These are phyloP conservation scores for Cephus nigrinus DNA, from an alignment of 2,888 invertebrate genomes.

Conservation along the genomic window DNA sequence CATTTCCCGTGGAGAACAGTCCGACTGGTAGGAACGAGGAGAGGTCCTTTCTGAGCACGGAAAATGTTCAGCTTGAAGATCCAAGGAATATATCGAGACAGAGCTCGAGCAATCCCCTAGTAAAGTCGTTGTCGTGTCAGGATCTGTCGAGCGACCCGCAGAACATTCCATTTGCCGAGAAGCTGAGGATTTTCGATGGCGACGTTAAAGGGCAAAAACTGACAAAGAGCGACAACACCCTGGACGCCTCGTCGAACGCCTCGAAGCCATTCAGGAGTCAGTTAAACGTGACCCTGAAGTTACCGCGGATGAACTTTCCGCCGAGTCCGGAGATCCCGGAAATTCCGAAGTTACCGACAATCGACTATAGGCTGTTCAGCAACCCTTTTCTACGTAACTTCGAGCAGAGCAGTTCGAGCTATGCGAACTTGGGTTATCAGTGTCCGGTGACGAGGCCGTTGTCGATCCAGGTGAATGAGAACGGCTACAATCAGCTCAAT, in stretches of 20 bases:
- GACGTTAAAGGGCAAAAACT: constrained; percentile 40
- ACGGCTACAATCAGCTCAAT: constrained; percentile 7
- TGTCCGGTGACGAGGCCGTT: constrained; percentile 45
- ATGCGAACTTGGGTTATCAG: constrained; percentile 9
- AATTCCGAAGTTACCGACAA: constrained; percentile 49
- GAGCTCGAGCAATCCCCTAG: constrained; percentile 36
- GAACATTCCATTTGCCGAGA: constrained; percentile 29
- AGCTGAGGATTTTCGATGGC: constrained; percentile 27
- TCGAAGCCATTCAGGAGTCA: constrained; percentile 60
- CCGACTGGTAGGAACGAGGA: constrained; percentile 27
- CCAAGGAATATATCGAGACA: constrained; percentile 25
- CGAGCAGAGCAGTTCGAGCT: constrained; percentile 25
- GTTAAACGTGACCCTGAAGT: constrained; percentile 57
- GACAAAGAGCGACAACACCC: constrained; percentile 52
- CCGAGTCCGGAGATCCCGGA: constrained; percentile 48
- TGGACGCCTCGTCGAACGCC: constrained; percentile 39
- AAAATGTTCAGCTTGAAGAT: constrained; percentile 42
- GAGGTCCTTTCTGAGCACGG: constrained; percentile 48
- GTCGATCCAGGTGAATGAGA: constrained; percentile 47
- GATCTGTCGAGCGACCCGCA: constrained; percentile 46
- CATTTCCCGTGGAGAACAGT: constrained; percentile 24
- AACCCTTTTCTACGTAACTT: constrained; percentile 57
- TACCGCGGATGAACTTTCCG: constrained; percentile 21
- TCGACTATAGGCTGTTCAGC: constrained; percentile 50
- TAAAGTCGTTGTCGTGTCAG: constrained; percentile 58